Percentiles rank a stretch among this genome's conserved stretches.
Evolutionary conservation across 2,113 vertebrate species (phyloP).

Genomic region (Lepus europaeus): DNA sequence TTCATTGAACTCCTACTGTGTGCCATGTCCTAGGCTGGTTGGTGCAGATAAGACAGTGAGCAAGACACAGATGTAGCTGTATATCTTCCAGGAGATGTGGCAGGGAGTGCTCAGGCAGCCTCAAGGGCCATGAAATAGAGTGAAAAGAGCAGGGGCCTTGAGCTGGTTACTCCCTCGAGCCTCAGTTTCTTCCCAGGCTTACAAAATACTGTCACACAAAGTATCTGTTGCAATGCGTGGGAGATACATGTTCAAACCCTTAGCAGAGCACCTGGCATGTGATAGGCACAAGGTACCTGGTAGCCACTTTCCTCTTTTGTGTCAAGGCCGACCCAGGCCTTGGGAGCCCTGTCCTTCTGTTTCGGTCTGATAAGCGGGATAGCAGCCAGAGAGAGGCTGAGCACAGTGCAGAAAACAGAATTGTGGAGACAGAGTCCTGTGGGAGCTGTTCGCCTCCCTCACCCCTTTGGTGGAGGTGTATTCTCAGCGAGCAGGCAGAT

Average conservation of each 20-base stretch:
- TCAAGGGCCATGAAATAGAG: rapidly evolving
- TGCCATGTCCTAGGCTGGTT: neutral
- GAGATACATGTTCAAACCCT: neutral
- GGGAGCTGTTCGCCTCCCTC: neutral
- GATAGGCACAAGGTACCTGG: neutral
- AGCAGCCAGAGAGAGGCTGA: neutral
- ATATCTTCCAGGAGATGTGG: neutral
- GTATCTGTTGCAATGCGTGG: neutral
- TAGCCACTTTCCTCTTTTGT: neutral
- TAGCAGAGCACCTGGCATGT: neutral
- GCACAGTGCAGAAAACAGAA: neutral
- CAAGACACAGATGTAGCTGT: neutral
- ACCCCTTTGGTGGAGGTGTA: neutral
- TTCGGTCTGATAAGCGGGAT: neutral
- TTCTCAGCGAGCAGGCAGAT: neutral
- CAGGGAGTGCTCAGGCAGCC: neutral
- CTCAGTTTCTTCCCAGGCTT: neutral
- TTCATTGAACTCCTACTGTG: neutral
- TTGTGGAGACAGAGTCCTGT: neutral
- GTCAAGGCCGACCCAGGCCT: neutral
- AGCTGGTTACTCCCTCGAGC: neutral
- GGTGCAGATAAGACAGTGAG: neutral
- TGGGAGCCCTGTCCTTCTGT: neutral
- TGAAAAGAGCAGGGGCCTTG: neutral
- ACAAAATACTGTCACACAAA: neutral